These are phyloP conservation scores for Neodiprion lecontei DNA, from an alignment of 1,140 invertebrate species.

Conservation along the genomic window DNA sequence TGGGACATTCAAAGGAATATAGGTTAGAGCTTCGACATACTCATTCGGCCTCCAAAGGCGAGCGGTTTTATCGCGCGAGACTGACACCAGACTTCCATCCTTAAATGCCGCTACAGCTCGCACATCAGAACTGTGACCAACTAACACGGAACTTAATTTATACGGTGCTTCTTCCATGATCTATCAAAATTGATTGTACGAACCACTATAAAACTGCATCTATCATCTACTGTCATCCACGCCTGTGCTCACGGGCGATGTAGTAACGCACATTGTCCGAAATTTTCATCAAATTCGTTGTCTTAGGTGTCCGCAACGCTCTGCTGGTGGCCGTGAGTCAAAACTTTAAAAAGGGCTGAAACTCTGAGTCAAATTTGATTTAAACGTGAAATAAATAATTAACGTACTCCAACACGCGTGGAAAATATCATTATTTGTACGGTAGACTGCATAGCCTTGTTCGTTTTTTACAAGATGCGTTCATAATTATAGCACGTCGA, in stretches of 20 bases:
- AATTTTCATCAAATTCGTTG: no score
- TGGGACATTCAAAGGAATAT: not conserved
- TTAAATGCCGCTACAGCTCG: constrained; percentile 72
- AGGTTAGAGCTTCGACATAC: constrained; percentile 61
- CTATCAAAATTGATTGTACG: not conserved
- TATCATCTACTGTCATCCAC: constrained; percentile 3
- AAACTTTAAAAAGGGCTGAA: no score
- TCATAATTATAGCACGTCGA: no score
- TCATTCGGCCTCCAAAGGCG: constrained; percentile 83
- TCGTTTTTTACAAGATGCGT: no score
- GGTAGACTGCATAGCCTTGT: no score
- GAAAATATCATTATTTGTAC: no score
- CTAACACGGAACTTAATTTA: constrained; percentile 78
- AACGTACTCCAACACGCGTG: no score
- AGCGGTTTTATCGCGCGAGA: constrained; percentile 85
- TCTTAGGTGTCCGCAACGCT: not conserved
- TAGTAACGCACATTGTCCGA: not conserved
- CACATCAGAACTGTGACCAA: constrained; percentile 86
- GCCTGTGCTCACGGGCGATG: not conserved
- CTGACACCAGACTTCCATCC: constrained; percentile 79
- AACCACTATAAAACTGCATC: not conserved
- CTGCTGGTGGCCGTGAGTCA: not conserved
- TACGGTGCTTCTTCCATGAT: constrained; percentile 57
- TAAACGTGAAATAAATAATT: no score
- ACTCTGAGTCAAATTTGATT: no score